phyloP scores from a whole-genome alignment of 1,140 invertebrate genomes.

The Palaemon carinicauda region DNA sequence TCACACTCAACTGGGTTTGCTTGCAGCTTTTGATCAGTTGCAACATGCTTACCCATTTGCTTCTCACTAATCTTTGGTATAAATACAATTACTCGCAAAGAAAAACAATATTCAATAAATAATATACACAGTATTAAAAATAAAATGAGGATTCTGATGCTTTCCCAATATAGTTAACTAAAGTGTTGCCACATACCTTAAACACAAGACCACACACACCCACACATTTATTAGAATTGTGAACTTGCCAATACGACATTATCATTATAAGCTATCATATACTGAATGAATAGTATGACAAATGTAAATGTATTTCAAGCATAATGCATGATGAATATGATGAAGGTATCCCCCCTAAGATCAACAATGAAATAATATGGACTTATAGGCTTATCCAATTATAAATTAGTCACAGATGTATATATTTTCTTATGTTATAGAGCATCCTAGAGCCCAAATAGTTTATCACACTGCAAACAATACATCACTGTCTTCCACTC shows the following conservation, averaged over 20 bases:
- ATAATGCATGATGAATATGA: too few species aligned
- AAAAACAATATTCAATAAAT: slow-evolving; percentile 47
- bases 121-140: slow-evolving; percentile 52
- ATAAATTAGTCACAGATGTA: background rate
- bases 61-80: slow-evolving; percentile 58
- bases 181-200: slow-evolving; percentile 37
- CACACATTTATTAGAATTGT: slow-evolving; percentile 29
- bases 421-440: background rate
- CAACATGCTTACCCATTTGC: slow-evolving; percentile 51
- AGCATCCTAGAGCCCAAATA: too few species aligned
- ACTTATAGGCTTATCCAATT: background rate
- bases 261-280: slow-evolving; percentile 27
- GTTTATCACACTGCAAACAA: background rate
- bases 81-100: slow-evolving; percentile 54
- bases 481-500: background rate
- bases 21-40: slow-evolving; percentile 50
- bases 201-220: slow-evolving; percentile 32
- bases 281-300: slow-evolving; percentile 9
- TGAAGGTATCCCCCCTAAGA: too few species aligned
- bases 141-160: slow-evolving; percentile 37
- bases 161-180: slow-evolving; percentile 33
- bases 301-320: too few species aligned
- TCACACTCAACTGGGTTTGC: slow-evolving; percentile 54
- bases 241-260: background rate
- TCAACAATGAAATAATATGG: background rate